Percentiles rank a stretch among this genome's conserved stretches.
These are phyloP conservation scores for Vombatus ursinus DNA, from an alignment of 2,113 vertebrate species.

Conservation along the genomic window DNA sequence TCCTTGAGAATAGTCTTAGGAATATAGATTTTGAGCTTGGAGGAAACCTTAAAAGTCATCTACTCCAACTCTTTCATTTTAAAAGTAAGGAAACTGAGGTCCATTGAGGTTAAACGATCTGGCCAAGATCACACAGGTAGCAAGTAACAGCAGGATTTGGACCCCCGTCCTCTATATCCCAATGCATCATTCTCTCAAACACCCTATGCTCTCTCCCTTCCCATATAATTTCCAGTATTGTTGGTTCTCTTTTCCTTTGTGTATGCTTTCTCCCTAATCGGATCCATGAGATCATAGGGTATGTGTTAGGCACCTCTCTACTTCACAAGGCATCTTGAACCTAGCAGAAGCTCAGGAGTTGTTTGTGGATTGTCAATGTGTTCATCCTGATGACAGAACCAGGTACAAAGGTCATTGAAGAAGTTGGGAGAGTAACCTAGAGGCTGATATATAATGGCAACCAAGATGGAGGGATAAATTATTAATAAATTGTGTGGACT, in stretches of 20 bases:
- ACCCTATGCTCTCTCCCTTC: not conserved
- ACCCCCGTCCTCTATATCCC: not conserved
- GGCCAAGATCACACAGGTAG: too few relatives aligned
- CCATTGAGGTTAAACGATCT: not conserved
- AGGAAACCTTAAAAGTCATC: not conserved
- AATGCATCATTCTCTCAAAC: not conserved
- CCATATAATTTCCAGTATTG: not conserved
- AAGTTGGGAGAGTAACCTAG: not conserved
- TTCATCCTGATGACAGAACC: not conserved
- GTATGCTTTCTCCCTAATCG: not conserved
- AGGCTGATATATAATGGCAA: not conserved
- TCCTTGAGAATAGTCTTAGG: not conserved
- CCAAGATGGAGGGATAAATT: not conserved
- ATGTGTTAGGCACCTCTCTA: not conserved
- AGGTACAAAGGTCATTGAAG: not conserved
- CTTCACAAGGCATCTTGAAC: not conserved
- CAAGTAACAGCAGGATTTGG: not conserved
- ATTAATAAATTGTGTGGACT: not conserved
- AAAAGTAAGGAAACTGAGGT: not conserved
- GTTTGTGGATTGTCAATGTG: not conserved
- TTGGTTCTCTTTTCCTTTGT: not conserved
- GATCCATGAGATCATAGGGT: not conserved
- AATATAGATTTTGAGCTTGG: not conserved
- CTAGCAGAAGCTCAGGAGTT: not conserved
- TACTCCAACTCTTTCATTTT: not conserved